Percentiles rank a stretch among this genome's conserved stretches.
Conservation (phyloP, 1,140 invertebrate species). For the Homalodisca vitripennis region DNA sequence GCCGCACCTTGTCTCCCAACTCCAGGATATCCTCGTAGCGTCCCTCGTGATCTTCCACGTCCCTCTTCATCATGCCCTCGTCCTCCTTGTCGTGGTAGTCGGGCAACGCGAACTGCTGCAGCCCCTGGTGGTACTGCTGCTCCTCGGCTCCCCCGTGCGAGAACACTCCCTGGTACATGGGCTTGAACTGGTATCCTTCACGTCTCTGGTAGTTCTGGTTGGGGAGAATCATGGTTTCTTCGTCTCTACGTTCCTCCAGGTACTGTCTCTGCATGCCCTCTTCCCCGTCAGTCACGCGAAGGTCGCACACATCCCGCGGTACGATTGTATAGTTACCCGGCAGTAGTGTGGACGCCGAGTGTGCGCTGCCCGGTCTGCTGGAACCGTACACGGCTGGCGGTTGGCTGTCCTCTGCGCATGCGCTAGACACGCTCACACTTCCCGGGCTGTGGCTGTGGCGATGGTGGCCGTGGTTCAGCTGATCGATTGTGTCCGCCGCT, state of each 20-base stretch:
- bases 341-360: not conserved
- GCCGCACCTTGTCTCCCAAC: constrained; percentile 16
- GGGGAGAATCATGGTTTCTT: constrained; percentile 31
- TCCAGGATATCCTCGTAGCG: constrained; percentile 17
- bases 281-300: not conserved
- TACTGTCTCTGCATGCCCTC: not conserved
- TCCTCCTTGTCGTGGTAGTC: not conserved
- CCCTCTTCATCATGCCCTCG: not conserved
- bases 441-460: not conserved
- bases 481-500: constrained; percentile 34
- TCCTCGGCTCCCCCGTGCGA: constrained; percentile 6
- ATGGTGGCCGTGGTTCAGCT: constrained; percentile 31
- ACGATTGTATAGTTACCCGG: not conserved
- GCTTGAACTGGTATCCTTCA: constrained; percentile 13
- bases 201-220: constrained; percentile 25
- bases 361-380: not conserved
- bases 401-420: constrained; percentile 22
- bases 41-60: not conserved
- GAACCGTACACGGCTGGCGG: not conserved
- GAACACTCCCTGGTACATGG: constrained; percentile 25
- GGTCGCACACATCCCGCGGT: constrained; percentile 15
- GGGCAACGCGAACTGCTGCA: constrained; percentile 2
- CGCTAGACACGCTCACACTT: not conserved
- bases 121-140: not conserved
- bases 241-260: not conserved